Base-by-base conservation (phyloP, 1,140 invertebrate genomes). In the Drosophila neocordata region DNA sequence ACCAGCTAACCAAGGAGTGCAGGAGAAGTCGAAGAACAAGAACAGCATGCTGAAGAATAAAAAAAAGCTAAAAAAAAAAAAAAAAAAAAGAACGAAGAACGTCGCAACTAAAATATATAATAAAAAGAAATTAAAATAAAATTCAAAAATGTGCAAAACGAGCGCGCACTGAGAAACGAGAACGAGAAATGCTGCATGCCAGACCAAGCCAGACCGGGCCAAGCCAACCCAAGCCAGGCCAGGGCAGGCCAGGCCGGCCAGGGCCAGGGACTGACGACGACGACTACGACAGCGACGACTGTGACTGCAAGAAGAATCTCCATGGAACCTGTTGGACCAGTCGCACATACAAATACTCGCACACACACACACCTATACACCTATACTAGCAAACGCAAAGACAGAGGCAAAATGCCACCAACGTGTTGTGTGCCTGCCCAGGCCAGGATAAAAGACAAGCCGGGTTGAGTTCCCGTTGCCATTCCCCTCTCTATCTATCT, bases 41-140 rank as follows among this genome's bases (percentile, higher is more conserved):
- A 8, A 15, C 22, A 44, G 51, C 22, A 34, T 38, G 37, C 37
- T 38, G 5, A 8, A 37, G 20, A 27, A 66, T 18, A 61, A 37
- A 13, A 24, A 18, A n/a, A 38, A 35, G 51, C 20, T 63, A 37
- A 35, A 35, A 41, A 24, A 11, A 13, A 38, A 51, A 51, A 51
- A n/a, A 8, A n/a, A 31, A 9, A 6, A 12, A 13, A 13, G 24
- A 9, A 11, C 18, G 8, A 8, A 8, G 60, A 22, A 24, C 65
- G 62, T 73, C 38, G 67, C 68, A 68, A 72, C 71, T 88, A 79
- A 87, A 87, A 88, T 88, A 88, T 88, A 88, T 88, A 88, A 88
- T 88, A 88, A 88, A 88, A 88, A 83, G 83, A 88, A 88, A 88
- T 88, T 88, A 88, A 88, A 88, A 88, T 88, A 88, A 88, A 88